A percentile compares a stretch with the other conserved stretches of the same genome.
Evolutionary conservation across 2,797 vertebrate species (phyloP).

Genomic region (Argentina silus): DNA sequence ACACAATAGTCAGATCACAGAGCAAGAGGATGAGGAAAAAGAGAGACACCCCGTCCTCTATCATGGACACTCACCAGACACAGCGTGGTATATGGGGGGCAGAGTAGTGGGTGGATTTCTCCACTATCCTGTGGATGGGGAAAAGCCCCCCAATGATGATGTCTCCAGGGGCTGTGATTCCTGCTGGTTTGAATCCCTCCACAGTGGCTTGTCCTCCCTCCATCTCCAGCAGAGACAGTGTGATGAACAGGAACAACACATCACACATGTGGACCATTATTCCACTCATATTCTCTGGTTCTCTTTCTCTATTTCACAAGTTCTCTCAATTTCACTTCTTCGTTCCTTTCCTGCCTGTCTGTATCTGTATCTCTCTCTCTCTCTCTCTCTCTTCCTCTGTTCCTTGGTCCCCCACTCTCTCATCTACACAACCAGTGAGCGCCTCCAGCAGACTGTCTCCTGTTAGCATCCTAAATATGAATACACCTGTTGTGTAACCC

Average conservation of each 20-base stretch:
- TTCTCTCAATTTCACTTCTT: neutral
- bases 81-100: conserved; percentile 74
- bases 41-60: neutral
- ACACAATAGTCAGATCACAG: neutral
- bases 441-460: neutral
- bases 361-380: neutral
- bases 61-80: conserved; percentile 74
- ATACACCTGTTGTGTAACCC: too few species aligned
- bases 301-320: neutral
- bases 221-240: conserved; percentile 12
- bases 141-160: conserved; percentile 87
- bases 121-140: conserved; percentile 77
- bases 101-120: conserved; percentile 55
- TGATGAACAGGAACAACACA: neutral
- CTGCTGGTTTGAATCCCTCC: conserved; percentile 23
- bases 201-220: conserved; percentile 3
- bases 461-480: too few species aligned
- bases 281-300: neutral
- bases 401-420: too few species aligned
- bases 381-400: neutral
- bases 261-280: conserved; percentile 12
- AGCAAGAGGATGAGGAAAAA: too few species aligned
- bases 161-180: conserved; percentile 75
- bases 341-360: neutral
- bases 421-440: neutral